Evolutionary conservation across 2,113 vertebrate species (phyloP).

Genomic region (Mobula hypostoma): DNA sequence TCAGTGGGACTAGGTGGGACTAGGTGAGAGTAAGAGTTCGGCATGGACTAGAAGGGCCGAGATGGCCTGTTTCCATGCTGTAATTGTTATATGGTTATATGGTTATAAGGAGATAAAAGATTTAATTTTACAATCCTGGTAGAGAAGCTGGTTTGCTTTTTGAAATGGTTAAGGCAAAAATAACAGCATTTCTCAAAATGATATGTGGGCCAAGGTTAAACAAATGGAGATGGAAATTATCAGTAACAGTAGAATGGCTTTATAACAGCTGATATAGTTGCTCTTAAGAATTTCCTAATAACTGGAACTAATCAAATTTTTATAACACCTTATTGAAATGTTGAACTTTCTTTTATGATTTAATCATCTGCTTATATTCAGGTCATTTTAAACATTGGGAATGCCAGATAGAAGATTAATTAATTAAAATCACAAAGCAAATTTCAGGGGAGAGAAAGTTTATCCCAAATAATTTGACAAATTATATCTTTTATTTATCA

Average conservation of each 20-base stretch:
- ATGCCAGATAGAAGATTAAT: not conserved
- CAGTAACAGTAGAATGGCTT: not conserved
- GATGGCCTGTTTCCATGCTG: no score
- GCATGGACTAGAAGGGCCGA: no score
- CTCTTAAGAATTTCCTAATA: conserved; percentile 13
- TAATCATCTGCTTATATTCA: conserved; percentile 16
- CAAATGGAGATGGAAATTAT: not conserved
- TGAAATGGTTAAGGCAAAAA: not conserved
- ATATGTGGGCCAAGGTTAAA: not conserved
- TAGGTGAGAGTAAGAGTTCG: no score
- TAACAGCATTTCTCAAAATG: not conserved
- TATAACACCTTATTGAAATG: not conserved
- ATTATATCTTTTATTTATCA: not conserved
- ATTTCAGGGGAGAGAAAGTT: not conserved
- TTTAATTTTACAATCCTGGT: not conserved
- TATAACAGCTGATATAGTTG: not conserved
- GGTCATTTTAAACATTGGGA: not conserved
- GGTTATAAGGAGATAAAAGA: not conserved
- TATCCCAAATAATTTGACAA: not conserved
- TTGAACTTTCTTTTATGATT: not conserved
- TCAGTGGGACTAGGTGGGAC: no score
- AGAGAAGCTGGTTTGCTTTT: not conserved
- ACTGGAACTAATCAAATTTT: conserved; percentile 20
- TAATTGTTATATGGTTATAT: no score
- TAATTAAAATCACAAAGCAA: conserved; percentile 26